A percentile compares a stretch with the other conserved stretches of the same genome.
These are phyloP conservation scores for Dicerorhinus sumatrensis DNA, from an alignment of 2,113 vertebrate genomes.

Conservation along the genomic window DNA sequence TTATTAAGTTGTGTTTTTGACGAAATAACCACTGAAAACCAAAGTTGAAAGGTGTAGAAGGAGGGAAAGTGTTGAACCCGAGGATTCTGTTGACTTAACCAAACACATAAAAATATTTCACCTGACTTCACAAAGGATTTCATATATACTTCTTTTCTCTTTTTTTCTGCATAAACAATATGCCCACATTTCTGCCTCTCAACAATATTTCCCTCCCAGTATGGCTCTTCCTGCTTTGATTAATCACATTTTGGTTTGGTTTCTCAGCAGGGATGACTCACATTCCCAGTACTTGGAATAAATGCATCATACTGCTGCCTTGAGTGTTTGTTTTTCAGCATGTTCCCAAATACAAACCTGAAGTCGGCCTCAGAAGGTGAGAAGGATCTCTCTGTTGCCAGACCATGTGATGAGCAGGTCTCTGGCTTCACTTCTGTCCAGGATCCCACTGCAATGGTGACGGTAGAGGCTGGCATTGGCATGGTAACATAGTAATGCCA, in stretches of 20 bases:
- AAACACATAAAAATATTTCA: conserved; percentile 37
- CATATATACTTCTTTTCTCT: neutral
- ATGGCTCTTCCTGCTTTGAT: conserved; percentile 75
- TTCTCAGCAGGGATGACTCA: conserved; percentile 80
- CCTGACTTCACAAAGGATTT: conserved; percentile 3
- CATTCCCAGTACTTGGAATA: conserved; percentile 67
- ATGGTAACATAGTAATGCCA: conserved; percentile 98
- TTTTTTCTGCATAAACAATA: conserved; percentile 65
- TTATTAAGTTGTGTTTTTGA: conserved; percentile 18
- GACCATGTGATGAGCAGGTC: conserved; percentile 46
- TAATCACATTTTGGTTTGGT: conserved; percentile 79
- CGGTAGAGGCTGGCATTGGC: conserved; percentile 98
- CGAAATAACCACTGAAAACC: neutral
- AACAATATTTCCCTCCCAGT: conserved; percentile 65
- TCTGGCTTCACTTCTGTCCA: conserved; percentile 91
- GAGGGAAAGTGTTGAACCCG: neutral
- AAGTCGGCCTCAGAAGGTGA: conserved; percentile 80
- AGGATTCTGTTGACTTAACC: neutral
- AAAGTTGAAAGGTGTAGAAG: neutral
- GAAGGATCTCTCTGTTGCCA: conserved; percentile 29
- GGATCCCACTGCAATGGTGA: conserved; percentile 95
- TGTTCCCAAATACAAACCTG: conserved; percentile 89
- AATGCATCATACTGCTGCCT: conserved; percentile 64
- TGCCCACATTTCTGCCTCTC: conserved; percentile 66
- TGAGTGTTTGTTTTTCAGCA: conserved; percentile 65